Conservation (phyloP, 2,113 vertebrate species). For the Naja naja region DNA sequence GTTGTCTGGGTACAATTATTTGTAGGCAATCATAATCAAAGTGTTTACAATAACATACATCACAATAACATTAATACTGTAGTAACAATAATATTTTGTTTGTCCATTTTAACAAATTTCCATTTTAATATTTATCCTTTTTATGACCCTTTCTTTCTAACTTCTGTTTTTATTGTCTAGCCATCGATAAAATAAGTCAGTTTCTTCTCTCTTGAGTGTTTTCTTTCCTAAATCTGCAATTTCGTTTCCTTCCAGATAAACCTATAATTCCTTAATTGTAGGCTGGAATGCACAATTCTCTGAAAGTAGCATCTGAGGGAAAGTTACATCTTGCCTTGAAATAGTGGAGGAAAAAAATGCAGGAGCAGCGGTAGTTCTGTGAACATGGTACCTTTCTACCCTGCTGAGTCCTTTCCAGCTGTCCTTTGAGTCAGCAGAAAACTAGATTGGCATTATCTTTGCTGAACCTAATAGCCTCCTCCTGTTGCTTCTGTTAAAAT, state of each 20-base stretch:
- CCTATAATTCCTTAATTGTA: neutral
- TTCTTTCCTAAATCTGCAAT: neutral
- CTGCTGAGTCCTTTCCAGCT: neutral
- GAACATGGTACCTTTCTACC: neutral
- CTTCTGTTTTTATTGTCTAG: too few relatives aligned
- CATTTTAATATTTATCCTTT: too few relatives aligned
- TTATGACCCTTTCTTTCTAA: too few relatives aligned
- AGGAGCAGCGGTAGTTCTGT: neutral
- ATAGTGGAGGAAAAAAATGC: neutral
- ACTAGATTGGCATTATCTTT: neutral
- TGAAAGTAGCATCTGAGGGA: neutral
- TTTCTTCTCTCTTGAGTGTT: too few relatives aligned
- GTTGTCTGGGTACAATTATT: too few relatives aligned
- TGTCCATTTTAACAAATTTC: too few relatives aligned
- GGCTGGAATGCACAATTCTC: neutral
- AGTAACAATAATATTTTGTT: too few relatives aligned
- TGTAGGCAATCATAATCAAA: too few relatives aligned
- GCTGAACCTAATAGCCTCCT: neutral
- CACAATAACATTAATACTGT: too few relatives aligned
- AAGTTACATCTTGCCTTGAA: neutral
- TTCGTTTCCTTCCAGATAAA: neutral
- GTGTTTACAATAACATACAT: too few relatives aligned
- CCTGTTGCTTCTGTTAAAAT: neutral
- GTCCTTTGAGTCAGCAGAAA: neutral
- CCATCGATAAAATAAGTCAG: too few relatives aligned